phyloP scores from a whole-genome alignment of 1,140 invertebrate genomes.

The Campoletis sonorensis region DNA sequence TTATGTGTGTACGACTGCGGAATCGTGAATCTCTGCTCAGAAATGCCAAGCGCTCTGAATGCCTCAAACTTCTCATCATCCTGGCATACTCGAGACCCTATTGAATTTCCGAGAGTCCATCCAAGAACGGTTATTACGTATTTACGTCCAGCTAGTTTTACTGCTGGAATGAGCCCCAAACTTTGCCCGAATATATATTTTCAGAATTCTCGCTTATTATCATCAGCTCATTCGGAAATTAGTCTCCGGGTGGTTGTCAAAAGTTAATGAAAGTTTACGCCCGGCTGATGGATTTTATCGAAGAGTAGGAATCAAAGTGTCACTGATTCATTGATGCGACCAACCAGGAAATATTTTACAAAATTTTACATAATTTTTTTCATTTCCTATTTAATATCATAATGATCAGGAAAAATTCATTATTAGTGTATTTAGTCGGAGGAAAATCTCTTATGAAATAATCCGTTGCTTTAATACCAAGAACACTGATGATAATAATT shows the following conservation, averaged over 20 bases:
- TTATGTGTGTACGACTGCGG: not conserved
- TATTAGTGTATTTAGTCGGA: too few relatives aligned
- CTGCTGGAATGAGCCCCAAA: not conserved
- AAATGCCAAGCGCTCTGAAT: conserved; percentile 28
- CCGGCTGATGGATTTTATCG: not conserved
- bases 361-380: too few relatives aligned
- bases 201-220: not conserved
- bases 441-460: too few relatives aligned
- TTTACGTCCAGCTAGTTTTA: conserved; percentile 1
- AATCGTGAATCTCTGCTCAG: conserved; percentile 13
- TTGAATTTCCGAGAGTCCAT: conserved; percentile 29
- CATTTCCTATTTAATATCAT: too few relatives aligned
- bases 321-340: too few relatives aligned
- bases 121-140: conserved; percentile 2
- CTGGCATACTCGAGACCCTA: conserved; percentile 37
- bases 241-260: not conserved
- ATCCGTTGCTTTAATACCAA: too few relatives aligned
- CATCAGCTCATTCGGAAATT: not conserved
- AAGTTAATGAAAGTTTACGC: not conserved
- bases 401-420: too few relatives aligned
- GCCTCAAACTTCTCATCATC: conserved; percentile 41
- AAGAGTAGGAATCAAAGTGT: not conserved
- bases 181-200: not conserved
- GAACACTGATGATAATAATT: too few relatives aligned
- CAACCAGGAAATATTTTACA: too few relatives aligned